Evolutionary conservation across 1,140 invertebrate genomes (phyloP).

Genomic region (Pemphigus obesinymphae): DNA sequence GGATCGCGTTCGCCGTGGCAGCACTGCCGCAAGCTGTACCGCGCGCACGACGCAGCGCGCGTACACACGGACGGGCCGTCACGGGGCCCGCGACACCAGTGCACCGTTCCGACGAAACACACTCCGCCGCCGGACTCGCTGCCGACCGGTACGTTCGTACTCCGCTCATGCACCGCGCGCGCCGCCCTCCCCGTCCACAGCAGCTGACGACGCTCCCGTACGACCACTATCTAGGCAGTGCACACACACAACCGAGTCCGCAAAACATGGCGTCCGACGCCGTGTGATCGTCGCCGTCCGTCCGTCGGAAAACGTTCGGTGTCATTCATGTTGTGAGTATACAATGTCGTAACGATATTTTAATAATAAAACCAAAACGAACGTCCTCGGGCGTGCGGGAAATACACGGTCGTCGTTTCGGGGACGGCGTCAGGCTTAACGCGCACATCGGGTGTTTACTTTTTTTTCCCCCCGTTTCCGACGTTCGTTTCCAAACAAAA

Average conservation of each 20-base stretch:
- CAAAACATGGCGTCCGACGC: conserved; percentile 4
- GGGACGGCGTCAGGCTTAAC: no score
- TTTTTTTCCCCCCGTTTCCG: no score
- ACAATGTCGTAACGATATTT: no score
- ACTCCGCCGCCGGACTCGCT: not conserved
- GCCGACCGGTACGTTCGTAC: not conserved
- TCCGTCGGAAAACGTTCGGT: not conserved
- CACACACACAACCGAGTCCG: not conserved
- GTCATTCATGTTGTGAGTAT: conserved; percentile 30
- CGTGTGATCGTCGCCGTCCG: not conserved
- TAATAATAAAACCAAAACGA: no score
- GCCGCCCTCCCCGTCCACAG: no score
- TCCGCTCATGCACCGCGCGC: not conserved
- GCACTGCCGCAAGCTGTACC: not conserved
- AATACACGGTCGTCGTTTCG: no score
- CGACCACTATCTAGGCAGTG: not conserved
- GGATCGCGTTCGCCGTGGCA: not conserved
- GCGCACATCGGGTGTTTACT: no score
- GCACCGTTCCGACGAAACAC: no score
- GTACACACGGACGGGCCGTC: no score
- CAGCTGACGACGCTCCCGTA: not conserved
- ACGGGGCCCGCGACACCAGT: no score
- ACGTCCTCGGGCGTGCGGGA: no score
- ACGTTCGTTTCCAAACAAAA: no score
- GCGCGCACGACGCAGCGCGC: not conserved